Conservation (phyloP, 2,113 vertebrate genomes). For the Brachypodius melanocephalos region DNA sequence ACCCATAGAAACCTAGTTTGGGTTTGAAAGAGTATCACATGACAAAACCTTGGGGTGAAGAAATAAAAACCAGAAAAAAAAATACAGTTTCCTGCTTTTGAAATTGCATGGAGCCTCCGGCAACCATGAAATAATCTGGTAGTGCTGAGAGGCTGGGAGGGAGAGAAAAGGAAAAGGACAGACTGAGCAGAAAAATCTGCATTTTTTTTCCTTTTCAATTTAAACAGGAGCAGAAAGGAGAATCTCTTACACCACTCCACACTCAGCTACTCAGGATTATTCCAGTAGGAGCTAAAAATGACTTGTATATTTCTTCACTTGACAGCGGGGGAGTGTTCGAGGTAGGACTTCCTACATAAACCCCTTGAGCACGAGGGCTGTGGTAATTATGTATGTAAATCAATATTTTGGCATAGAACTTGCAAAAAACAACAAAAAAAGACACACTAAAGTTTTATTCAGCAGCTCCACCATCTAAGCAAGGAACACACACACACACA, state of each 20-base stretch:
- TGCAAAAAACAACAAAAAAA: not conserved
- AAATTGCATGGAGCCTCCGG: not conserved
- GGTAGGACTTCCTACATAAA: not conserved
- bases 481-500: not conserved
- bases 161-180: not conserved
- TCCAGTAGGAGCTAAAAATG: not conserved
- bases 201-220: not conserved
- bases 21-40: not conserved
- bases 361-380: not conserved
- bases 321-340: not conserved
- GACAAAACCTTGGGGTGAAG: not conserved
- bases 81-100: not conserved
- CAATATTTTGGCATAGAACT: not conserved
- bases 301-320: not conserved
- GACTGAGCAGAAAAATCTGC: not conserved
- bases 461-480: not conserved
- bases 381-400: not conserved
- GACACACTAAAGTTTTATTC: not conserved
- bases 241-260: not conserved
- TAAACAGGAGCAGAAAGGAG: not conserved
- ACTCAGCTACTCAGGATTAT: not conserved
- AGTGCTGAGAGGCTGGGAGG: not conserved
- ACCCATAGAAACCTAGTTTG: fast-evolving
- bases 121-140: not conserved
- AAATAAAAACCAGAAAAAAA: not conserved